Conservation (phyloP, 2,113 vertebrate species). For the Cathartes aura region DNA sequence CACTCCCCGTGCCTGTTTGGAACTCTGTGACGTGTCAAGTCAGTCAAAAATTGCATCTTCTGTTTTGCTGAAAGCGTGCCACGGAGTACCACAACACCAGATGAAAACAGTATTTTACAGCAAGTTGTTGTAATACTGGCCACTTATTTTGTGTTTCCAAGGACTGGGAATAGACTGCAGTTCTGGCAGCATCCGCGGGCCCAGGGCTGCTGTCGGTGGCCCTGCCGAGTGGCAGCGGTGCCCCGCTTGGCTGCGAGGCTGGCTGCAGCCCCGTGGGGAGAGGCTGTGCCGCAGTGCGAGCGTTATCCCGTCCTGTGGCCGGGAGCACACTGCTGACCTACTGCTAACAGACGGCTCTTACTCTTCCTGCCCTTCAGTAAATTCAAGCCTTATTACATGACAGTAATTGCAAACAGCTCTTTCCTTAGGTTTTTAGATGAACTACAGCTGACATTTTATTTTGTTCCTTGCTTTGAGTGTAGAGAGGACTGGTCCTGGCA, state of each 20-base stretch:
- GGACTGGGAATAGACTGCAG: not conserved
- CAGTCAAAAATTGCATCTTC: not conserved
- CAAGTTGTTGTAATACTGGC: no score
- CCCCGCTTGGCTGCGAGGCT: not conserved
- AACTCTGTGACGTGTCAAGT: not conserved
- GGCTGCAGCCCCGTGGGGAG: not conserved
- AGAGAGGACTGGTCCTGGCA: not conserved
- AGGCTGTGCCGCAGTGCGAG: no score
- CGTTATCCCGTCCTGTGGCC: fast-evolving
- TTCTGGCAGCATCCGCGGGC: fast-evolving
- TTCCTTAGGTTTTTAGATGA: not conserved
- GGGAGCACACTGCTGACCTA: fast-evolving
- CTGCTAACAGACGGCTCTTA: not conserved
- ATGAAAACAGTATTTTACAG: not conserved
- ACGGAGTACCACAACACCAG: not conserved
- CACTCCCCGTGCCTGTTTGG: not conserved
- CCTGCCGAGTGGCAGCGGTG: not conserved
- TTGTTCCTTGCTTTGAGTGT: not conserved
- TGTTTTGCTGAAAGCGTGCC: not conserved
- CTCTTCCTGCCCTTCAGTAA: not conserved
- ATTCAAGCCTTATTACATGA: not conserved
- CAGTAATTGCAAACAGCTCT: not conserved
- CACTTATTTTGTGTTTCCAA: not conserved
- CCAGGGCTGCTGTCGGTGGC: not conserved
- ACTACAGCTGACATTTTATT: not conserved